These are phyloP conservation scores for Origma solitaria DNA, from an alignment of 2,113 vertebrate genomes.

Conservation along the genomic window DNA sequence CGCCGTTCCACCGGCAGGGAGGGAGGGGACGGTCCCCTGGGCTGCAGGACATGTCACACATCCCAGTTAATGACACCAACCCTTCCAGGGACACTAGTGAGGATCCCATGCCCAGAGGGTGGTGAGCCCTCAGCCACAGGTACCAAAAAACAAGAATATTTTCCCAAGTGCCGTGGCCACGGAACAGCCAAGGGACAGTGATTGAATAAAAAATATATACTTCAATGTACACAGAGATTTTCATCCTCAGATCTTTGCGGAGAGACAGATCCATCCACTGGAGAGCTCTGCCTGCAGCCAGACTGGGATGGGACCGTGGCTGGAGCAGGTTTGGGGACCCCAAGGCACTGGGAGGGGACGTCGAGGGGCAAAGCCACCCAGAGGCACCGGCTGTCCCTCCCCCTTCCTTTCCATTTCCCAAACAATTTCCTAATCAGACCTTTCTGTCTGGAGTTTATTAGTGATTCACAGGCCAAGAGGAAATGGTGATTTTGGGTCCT, in stretches of 20 bases:
- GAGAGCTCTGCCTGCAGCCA: background rate
- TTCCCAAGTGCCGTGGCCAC: fast-evolving
- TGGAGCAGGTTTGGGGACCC: background rate
- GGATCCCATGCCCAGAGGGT: fast-evolving
- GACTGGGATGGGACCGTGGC: background rate
- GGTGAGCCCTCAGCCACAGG: background rate
- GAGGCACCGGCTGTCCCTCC: background rate
- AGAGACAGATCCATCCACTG: background rate
- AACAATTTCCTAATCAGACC: conserved; percentile 64
- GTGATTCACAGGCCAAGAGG: conserved; percentile 60
- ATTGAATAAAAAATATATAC: fast-evolving
- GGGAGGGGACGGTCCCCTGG: background rate
- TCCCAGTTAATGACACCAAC: background rate
- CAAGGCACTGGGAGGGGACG: background rate
- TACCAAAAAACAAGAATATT: fast-evolving
- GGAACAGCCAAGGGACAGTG: background rate
- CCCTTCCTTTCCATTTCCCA: conserved; percentile 54
- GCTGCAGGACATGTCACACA: background rate
- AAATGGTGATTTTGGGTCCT: conserved; percentile 45
- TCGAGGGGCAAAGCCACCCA: background rate
- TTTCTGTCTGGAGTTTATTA: conserved; percentile 68
- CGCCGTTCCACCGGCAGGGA: fast-evolving
- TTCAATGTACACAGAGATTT: fast-evolving
- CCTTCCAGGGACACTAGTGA: background rate
- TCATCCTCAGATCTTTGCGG: background rate